phyloP scores from a whole-genome alignment of 2,797 vertebrate genomes.

The Toxotes lorentzi region DNA sequence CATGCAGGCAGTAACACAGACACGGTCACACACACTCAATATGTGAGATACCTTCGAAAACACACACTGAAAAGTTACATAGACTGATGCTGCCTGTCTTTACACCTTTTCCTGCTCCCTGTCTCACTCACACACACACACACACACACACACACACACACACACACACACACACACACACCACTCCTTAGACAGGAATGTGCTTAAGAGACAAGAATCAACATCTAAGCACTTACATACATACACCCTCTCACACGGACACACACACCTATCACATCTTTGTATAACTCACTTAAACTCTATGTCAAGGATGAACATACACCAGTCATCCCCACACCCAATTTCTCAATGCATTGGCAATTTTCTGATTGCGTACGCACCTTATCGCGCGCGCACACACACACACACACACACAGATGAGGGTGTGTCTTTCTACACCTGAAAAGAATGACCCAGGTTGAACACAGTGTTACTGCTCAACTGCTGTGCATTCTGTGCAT shows the following conservation, averaged over 20 bases:
- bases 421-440: conserved; percentile 56
- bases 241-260: neutral
- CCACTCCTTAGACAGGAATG: conserved; percentile 62
- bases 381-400: neutral
- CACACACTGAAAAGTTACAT: neutral
- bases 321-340: conserved; percentile 27
- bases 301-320: neutral
- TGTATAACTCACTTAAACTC: neutral
- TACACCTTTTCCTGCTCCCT: no score
- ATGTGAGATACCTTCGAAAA: no score
- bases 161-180: conserved; percentile 2
- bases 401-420: conserved; percentile 9
- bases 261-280: conserved; percentile 14
- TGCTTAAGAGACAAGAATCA: conserved; percentile 2
- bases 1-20: neutral
- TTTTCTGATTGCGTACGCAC: neutral
- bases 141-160: neutral
- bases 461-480: conserved; percentile 60
- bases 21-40: no score
- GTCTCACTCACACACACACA: neutral
- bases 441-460: conserved; percentile 44
- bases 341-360: conserved; percentile 4
- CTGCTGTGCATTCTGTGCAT: conserved; percentile 42
- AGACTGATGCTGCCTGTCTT: no score
- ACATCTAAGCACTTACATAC: conserved; percentile 3